A percentile compares a stretch with the other conserved stretches of the same genome.
Conservation (phyloP, 2,113 vertebrate genomes). For the Falcunculus frontatus region DNA sequence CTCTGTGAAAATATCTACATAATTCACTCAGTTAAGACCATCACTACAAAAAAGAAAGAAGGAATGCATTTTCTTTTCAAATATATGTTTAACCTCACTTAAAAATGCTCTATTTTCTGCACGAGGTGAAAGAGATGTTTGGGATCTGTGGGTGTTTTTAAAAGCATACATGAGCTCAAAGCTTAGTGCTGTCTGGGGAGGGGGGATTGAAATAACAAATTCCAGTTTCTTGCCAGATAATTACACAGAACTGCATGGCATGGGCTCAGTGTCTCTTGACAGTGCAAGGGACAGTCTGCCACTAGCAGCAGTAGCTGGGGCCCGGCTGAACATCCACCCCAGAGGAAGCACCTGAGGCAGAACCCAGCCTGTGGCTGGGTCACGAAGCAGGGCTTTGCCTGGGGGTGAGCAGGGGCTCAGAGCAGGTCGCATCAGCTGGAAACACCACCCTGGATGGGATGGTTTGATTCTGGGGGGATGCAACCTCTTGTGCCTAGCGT, state of each 20-base stretch:
- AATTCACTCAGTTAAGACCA: not conserved
- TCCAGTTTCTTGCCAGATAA: not conserved
- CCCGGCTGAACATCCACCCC: not conserved
- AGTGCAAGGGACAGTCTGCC: not conserved
- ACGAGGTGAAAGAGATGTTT: not conserved
- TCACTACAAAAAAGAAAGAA: not conserved
- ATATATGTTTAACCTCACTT: not conserved
- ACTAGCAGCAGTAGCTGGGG: not conserved
- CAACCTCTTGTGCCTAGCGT: fast-evolving
- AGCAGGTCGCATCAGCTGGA: not conserved
- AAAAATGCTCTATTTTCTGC: not conserved
- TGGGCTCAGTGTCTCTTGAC: not conserved
- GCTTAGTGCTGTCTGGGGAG: not conserved
- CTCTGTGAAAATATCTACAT: not conserved
- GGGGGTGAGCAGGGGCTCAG: not conserved
- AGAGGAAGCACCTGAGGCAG: not conserved
- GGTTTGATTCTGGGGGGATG: not conserved
- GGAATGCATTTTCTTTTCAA: not conserved
- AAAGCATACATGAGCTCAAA: not conserved
- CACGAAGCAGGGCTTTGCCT: not conserved
- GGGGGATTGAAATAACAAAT: not conserved
- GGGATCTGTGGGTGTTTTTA: not conserved
- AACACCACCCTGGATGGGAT: not conserved
- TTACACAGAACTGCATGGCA: not conserved
- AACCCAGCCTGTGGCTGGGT: not conserved